Evolutionary conservation across 2,888 invertebrate genomes (phyloP), one percentile per base, ranked within the genome.

Genomic region (Acleris cristana): DNA sequence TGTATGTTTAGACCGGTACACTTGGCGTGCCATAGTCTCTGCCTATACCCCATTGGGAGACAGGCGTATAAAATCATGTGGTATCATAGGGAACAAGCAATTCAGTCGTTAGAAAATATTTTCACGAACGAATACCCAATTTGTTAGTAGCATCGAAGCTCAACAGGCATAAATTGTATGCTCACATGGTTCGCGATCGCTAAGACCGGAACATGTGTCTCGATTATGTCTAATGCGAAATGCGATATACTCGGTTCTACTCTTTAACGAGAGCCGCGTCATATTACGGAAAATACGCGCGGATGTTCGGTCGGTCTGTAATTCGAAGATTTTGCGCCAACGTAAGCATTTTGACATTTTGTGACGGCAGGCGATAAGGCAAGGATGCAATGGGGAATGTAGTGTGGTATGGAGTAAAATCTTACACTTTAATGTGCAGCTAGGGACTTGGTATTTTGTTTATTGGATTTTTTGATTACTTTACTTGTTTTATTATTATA

Each of bases 181-280:
- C 61, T 56, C 40, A 59, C 54, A 75, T 81, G 83, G 79, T 81
- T 83, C 81, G 78, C 81, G 76, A 79, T 80, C 75, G 74, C 74
- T 74, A 79, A 79, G 76, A 73, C 73, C 73, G 70, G 76, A 77
- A 72, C 79, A 82, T 82, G 79, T 82, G 84, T 84, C 82, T 83
- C 82, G 81, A 83, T 83, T 82, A 83, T 77, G 82, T 74, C 76
- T 72, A 74, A 74, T 74, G 77, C 76, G 79, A 79, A 79, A 79
- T 72, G 71, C 73, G 76, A 76, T 76, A 75, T 72, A 73, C 71
- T 69, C 69, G 61, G 64, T 63, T 52, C 53, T 58, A 45, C 49
- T 58, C 19, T 58, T 48, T 52, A 66, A 62, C 62, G 52, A 62
- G 63, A 34, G 18, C 30, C 44, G 63, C 58, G 58, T 67, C 62